phyloP scores from a whole-genome alignment of 2,888 invertebrate genomes.

The Drosophila niveifrons region DNA sequence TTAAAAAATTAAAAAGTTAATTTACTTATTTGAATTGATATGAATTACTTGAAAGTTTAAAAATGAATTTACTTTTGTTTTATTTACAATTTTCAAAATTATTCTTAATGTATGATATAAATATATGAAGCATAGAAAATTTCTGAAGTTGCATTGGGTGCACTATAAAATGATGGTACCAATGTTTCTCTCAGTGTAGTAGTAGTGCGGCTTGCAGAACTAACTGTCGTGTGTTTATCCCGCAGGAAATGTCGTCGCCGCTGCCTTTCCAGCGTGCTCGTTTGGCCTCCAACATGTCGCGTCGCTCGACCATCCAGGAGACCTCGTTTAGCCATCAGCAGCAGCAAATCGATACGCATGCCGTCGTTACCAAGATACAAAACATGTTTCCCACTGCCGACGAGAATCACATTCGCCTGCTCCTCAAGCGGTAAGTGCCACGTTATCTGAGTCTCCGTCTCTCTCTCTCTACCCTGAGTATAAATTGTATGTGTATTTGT shows the following conservation, averaged over 20 bases:
- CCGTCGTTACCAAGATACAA: constrained; percentile 92
- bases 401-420: constrained; percentile 93
- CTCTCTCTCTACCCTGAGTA: constrained; percentile 9
- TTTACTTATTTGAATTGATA: too few relatives aligned
- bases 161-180: too few relatives aligned
- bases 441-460: constrained; percentile 6
- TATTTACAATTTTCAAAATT: too few relatives aligned
- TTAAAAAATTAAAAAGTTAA: too few relatives aligned
- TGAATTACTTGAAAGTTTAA: too few relatives aligned
- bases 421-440: constrained; percentile 93
- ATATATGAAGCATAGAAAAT: too few relatives aligned
- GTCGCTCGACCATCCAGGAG: constrained; percentile 87
- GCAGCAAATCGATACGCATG: constrained; percentile 89
- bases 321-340: constrained; percentile 88
- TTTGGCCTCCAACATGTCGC: constrained; percentile 80
- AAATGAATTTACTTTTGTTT: too few relatives aligned
- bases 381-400: constrained; percentile 96
- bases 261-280: constrained; percentile 78
- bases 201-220: background rate
- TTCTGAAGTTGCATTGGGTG: too few relatives aligned
- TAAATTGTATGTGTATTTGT: constrained; percentile 28
- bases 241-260: constrained; percentile 85
- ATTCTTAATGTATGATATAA: too few relatives aligned
- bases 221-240: constrained; percentile 1
- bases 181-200: background rate